Conservation (phyloP, 2,888 invertebrate genomes). For the Bellardia bayeri region DNA sequence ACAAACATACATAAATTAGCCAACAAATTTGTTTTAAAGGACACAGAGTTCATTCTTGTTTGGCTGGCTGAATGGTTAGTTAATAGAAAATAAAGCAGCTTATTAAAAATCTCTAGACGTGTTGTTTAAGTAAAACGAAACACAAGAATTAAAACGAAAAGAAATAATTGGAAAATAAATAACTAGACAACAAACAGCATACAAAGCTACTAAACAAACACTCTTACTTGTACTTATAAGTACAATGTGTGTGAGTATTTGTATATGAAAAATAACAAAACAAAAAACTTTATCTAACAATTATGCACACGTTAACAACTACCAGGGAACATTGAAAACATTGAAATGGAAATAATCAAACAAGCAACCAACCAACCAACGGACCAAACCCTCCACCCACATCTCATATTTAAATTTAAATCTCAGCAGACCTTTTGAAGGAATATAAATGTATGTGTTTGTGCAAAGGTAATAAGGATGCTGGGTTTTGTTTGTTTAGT, state of each 20-base stretch:
- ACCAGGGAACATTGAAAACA: slow-evolving; percentile 51
- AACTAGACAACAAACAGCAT: slow-evolving; percentile 42
- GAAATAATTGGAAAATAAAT: slow-evolving; percentile 52
- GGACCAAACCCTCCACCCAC: slow-evolving; percentile 9
- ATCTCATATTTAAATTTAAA: slow-evolving; percentile 57
- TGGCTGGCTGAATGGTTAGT: neutral
- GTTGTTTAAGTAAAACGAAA: slow-evolving; percentile 61
- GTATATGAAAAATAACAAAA: slow-evolving; percentile 60
- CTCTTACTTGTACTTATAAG: neutral
- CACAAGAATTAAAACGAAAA: slow-evolving; percentile 10
- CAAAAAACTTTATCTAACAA: slow-evolving; percentile 66
- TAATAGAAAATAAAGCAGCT: slow-evolving; percentile 66
- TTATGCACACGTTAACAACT: slow-evolving; percentile 71
- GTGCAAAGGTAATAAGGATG: slow-evolving; percentile 41
- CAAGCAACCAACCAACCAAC: slow-evolving; percentile 19
- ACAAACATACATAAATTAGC: slow-evolving; percentile 18
- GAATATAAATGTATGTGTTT: slow-evolving; percentile 4
- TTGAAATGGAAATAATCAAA: slow-evolving; percentile 58
- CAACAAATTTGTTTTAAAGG: slow-evolving; percentile 35
- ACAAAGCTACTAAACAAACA: slow-evolving; percentile 55
- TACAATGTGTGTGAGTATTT: slow-evolving; percentile 33
- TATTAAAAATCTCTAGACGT: slow-evolving; percentile 72
- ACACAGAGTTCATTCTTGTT: neutral
- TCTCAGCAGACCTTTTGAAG: slow-evolving; percentile 67
- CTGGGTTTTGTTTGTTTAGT: slow-evolving; percentile 29